phyloP scores from a whole-genome alignment of 2,888 invertebrate species.

The Pemphredon lugubris region DNA sequence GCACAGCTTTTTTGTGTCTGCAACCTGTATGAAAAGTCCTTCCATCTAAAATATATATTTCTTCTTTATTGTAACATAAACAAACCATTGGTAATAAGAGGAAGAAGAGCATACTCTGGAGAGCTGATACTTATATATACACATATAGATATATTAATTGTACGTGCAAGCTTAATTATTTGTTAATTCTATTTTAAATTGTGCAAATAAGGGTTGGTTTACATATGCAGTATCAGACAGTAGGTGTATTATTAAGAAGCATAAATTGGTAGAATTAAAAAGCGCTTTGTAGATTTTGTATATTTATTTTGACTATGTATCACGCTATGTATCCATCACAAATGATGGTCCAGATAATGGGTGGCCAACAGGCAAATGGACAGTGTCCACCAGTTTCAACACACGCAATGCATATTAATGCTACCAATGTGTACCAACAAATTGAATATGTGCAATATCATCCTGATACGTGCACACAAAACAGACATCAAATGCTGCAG shows the following conservation, averaged over 20 bases:
- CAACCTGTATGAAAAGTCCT: too few species aligned
- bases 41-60: constrained; percentile 21
- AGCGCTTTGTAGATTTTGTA: constrained; percentile 43
- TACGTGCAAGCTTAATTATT: constrained; percentile 16
- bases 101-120: background rate
- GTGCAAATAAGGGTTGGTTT: constrained; percentile 29
- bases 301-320: constrained; percentile 74
- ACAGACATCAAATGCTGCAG: constrained; percentile 73
- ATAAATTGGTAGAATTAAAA: constrained; percentile 23
- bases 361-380: constrained; percentile 74
- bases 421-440: constrained; percentile 67
- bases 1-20: background rate
- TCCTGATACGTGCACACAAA: constrained; percentile 67
- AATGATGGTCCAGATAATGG: constrained; percentile 77
- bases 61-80: background rate
- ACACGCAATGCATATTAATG: constrained; percentile 67
- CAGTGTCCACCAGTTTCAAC: constrained; percentile 70
- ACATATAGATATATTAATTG: constrained; percentile 9
- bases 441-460: constrained; percentile 69
- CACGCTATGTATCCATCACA: constrained; percentile 76
- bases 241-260: background rate
- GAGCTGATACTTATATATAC: too few species aligned
- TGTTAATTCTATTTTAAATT: constrained; percentile 8
- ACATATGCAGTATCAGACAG: background rate
- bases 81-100: background rate